A percentile compares a stretch with the other conserved stretches of the same genome.
These are phyloP conservation scores for Pygoscelis antarcticus DNA, from an alignment of 2,113 vertebrate genomes.

Conservation along the genomic window DNA sequence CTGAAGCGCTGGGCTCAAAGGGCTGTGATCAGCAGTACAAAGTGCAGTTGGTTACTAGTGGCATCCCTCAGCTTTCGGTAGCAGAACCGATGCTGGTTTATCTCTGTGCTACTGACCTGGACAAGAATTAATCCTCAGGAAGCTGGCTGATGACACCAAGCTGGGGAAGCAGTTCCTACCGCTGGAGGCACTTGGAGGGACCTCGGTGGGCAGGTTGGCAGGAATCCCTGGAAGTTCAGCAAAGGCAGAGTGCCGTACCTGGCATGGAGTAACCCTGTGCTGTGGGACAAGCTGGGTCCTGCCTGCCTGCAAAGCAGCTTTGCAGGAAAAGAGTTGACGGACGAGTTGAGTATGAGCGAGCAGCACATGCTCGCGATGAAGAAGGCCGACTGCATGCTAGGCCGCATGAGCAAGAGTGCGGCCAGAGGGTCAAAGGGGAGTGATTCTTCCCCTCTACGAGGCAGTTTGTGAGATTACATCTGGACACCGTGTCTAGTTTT, in stretches of 20 bases:
- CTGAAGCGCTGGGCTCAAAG: neutral
- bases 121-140: neutral
- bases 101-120: neutral
- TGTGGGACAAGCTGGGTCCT: neutral
- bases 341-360: neutral
- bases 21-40: neutral
- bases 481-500: neutral
- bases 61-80: neutral
- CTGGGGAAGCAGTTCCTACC: neutral
- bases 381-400: neutral
- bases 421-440: neutral
- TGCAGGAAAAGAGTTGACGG: fast-evolving
- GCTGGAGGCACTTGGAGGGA: neutral
- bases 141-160: neutral
- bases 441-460: neutral
- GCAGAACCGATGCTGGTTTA: neutral
- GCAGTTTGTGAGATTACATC: too few species aligned
- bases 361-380: fast-evolving
- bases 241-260: neutral
- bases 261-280: fast-evolving
- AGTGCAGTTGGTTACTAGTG: neutral
- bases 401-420: neutral
- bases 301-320: neutral
- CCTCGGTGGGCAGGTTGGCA: neutral
- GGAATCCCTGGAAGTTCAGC: neutral